Evolutionary conservation across 1,140 invertebrate species (phyloP), one percentile per base, ranked within the genome.

Genomic region (Plodia interpunctella): DNA sequence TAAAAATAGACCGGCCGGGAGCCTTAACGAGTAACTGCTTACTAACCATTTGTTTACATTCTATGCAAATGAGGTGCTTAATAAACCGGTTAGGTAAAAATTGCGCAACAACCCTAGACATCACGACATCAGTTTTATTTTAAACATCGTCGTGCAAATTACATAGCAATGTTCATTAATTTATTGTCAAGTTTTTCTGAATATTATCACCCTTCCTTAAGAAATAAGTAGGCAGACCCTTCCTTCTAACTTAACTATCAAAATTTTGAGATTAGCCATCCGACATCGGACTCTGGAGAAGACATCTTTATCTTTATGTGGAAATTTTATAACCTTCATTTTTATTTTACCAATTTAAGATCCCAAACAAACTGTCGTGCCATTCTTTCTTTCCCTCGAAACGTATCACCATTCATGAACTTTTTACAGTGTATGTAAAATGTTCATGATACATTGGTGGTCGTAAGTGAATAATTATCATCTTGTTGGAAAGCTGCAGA

Each of bases 41-140:
- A n/a, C 38, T 44, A 6, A 1, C 38, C 21, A 25, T 25, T 44
- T 44, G 38, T 44, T 44, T 44, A 44, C 38, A 44, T 44, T 44
- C 38, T 15, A 44, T 44, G 38, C 13, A 44, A 44, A 44, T 44
- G 13, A 44, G 38, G n/a, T 44, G 38, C n/a, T 44, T 44, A 44
- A 44, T 44, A 44, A 5, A 10, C 38, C 5, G 30, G 30, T 32
- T 44, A 9, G 32, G 9, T 35, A 44, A 17, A 44, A n/a, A 44
- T 44, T 44, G 38, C 38, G 38, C 38, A 15, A 15, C 38, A 15
- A 15, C 1, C 38, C 2, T 44, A n/a, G 15, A 3, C 6, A 1
- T 44, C 4, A 44, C 8, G 38, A 44, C 38, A 17, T 44, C 15
- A 15, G 10, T 44, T n/a, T 15, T 17, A 35, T 35, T 5, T 13